These are phyloP conservation scores for Caenorhabditis tropicalis DNA, from an alignment of 1,140 invertebrate species.

Conservation along the genomic window DNA sequence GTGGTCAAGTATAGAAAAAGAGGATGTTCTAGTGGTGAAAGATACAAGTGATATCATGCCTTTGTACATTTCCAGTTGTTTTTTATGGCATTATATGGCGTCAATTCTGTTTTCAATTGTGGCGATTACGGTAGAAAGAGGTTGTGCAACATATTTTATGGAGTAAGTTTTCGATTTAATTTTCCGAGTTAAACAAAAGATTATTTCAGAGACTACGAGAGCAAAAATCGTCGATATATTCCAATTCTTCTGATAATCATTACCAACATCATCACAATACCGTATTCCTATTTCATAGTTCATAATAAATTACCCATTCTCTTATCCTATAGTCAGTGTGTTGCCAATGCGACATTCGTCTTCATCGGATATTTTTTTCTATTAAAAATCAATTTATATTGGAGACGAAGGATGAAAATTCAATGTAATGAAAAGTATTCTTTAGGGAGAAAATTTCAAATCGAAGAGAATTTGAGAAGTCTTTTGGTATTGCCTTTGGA, in stretches of 20 bases:
- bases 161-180: background rate
- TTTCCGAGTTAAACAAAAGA: too few species aligned
- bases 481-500: background rate
- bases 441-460: background rate
- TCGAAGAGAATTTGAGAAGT: background rate
- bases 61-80: background rate
- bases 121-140: background rate
- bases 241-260: background rate
- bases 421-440: background rate
- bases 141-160: background rate
- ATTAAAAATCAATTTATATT: background rate
- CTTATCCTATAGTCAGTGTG: background rate
- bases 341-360: background rate
- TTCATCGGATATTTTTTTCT: background rate
- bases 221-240: background rate
- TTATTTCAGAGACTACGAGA: slow-evolving; percentile 20
- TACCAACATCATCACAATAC: background rate
- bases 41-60: background rate
- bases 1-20: background rate
- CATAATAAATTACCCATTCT: background rate
- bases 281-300: background rate
- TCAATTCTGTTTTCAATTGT: background rate
- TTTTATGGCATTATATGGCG: background rate
- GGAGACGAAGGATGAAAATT: background rate
- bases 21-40: background rate